These are phyloP conservation scores for Penaeus chinensis DNA, from an alignment of 1,140 invertebrate species.

Conservation along the genomic window DNA sequence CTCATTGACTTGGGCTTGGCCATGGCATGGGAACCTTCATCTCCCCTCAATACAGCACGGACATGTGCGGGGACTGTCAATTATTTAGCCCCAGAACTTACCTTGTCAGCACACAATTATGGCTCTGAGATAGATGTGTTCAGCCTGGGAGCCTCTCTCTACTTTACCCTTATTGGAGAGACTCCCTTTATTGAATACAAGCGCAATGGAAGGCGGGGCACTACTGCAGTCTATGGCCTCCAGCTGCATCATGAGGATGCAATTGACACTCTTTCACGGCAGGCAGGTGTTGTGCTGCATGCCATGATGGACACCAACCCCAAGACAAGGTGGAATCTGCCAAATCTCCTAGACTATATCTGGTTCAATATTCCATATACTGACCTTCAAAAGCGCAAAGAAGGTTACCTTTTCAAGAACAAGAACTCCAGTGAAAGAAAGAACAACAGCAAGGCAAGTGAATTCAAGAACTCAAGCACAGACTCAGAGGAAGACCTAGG, in stretches of 20 bases:
- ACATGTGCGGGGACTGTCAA: constrained; percentile 30
- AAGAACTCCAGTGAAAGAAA: too few relatives aligned
- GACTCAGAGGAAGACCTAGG: too few relatives aligned
- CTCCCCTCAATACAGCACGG: constrained; percentile 17
- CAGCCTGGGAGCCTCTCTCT: constrained; percentile 30
- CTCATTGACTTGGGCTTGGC: constrained; percentile 33
- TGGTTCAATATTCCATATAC: constrained; percentile 8
- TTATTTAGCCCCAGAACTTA: constrained; percentile 35
- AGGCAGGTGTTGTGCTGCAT: constrained; percentile 20
- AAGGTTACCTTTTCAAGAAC: too few relatives aligned
- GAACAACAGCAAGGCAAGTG: too few relatives aligned
- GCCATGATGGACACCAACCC: constrained; percentile 31
- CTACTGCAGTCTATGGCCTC: constrained; percentile 26
- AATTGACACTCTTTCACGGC: constrained; percentile 17
- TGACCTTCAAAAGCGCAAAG: not conserved
- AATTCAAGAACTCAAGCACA: too few relatives aligned
- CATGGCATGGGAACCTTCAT: constrained; percentile 10
- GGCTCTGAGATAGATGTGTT: constrained; percentile 34
- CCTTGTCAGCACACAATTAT: constrained; percentile 23
- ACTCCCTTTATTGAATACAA: constrained; percentile 24
- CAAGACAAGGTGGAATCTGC: constrained; percentile 5
- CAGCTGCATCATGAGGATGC: constrained; percentile 32
- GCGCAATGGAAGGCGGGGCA: constrained; percentile 22
- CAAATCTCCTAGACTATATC: not conserved
- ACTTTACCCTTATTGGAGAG: constrained; percentile 25